Conservation (phyloP, 2,113 vertebrate species). For the Heterotilapia buettikoferi region DNA sequence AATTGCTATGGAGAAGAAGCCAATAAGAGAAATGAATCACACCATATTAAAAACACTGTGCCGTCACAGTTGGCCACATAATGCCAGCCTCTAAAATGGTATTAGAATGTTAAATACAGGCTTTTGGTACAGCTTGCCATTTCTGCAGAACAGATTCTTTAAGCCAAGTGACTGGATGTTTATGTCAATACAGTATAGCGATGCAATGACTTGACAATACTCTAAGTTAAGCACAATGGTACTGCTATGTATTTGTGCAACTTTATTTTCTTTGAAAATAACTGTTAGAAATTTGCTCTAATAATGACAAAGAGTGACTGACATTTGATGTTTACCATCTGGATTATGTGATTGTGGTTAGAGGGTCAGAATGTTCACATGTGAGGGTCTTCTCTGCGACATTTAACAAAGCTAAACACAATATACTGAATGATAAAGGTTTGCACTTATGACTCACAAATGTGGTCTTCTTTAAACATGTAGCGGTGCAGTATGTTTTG, state of each 20-base stretch:
- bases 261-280: neutral
- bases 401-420: neutral
- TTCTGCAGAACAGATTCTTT: neutral
- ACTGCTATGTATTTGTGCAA: neutral
- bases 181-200: neutral
- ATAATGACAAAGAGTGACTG: neutral
- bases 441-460: neutral
- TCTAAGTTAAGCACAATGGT: neutral
- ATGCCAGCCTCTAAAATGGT: neutral
- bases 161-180: neutral
- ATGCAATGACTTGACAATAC: neutral
- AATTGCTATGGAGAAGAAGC: neutral
- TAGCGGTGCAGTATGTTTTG: neutral
- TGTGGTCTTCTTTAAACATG: neutral
- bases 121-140: neutral
- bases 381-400: neutral
- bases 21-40: neutral
- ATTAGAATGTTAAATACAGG: neutral
- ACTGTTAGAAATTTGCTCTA: neutral
- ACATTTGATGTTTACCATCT: neutral
- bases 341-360: neutral
- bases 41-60: neutral
- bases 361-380: neutral
- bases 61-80: neutral
- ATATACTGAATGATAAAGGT: neutral